phyloP scores from a whole-genome alignment of 2,113 vertebrate species.

The Saiga tatarica region DNA sequence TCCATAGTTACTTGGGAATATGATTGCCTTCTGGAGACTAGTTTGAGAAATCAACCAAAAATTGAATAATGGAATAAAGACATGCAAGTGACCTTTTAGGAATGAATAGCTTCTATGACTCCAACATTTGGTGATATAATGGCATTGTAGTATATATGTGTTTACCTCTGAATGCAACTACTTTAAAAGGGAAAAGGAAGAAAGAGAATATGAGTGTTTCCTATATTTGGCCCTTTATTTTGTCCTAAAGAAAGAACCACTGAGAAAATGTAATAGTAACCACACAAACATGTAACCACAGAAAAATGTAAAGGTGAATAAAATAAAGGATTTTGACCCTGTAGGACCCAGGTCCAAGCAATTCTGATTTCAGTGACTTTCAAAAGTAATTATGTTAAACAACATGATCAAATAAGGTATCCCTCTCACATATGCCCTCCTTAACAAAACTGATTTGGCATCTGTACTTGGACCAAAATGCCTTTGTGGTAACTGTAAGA shows the following conservation, averaged over 20 bases:
- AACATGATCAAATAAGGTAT: not conserved
- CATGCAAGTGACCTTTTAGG: not conserved
- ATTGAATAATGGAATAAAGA: not conserved
- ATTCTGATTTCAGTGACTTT: not conserved
- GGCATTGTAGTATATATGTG: not conserved
- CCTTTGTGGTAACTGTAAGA: not conserved
- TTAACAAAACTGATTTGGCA: not conserved
- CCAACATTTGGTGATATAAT: not conserved
- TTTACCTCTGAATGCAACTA: not conserved
- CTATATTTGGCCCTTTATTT: not conserved
- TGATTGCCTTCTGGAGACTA: not conserved
- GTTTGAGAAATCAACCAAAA: not conserved
- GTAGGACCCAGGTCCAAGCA: not conserved
- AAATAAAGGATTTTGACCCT: not conserved
- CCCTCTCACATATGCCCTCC: not conserved
- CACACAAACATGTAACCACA: not conserved
- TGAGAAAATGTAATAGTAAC: not conserved
- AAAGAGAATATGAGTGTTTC: not conserved
- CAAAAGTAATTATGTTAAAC: not conserved
- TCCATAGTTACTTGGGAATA: not conserved
- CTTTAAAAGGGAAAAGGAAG: not conserved
- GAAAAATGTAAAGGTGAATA: not conserved
- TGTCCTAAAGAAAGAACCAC: not conserved
- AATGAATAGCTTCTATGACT: not conserved
- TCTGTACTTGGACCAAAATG: not conserved